These are phyloP conservation scores for Epinephelus cyanopodus DNA, from an alignment of 2,113 vertebrate genomes.

Conservation along the genomic window DNA sequence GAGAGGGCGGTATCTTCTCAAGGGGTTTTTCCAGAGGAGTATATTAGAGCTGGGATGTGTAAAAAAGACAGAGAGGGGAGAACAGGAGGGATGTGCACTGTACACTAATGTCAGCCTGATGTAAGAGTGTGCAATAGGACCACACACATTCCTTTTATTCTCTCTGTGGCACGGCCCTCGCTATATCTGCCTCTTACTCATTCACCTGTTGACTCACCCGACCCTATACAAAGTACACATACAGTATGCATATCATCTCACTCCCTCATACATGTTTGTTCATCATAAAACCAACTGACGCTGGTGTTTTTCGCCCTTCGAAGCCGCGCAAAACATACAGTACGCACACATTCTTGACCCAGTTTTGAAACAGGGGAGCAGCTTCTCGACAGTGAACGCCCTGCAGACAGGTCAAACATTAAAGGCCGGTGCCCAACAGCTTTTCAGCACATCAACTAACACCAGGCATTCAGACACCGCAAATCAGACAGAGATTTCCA, in stretches of 20 bases:
- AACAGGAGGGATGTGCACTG: slow-evolving; percentile 79
- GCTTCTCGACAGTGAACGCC: slow-evolving; percentile 46
- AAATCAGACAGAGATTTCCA: slow-evolving; percentile 76
- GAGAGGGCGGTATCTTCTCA: slow-evolving; percentile 80
- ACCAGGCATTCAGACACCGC: slow-evolving; percentile 77
- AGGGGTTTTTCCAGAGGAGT: slow-evolving; percentile 84
- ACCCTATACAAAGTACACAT: neutral
- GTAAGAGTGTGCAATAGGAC: slow-evolving; percentile 84
- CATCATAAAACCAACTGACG: neutral
- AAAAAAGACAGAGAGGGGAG: slow-evolving; percentile 75
- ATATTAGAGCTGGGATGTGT: slow-evolving; percentile 81
- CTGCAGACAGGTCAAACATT: slow-evolving; percentile 42
- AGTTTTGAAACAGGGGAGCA: slow-evolving; percentile 30
- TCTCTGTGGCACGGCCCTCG: slow-evolving; percentile 14
- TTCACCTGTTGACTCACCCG: slow-evolving; percentile 41
- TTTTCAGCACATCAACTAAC: slow-evolving; percentile 65
- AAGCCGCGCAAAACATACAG: slow-evolving; percentile 25
- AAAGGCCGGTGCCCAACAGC: slow-evolving; percentile 29
- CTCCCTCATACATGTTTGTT: neutral
- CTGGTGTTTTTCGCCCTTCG: neutral
- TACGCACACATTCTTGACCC: slow-evolving; percentile 50
- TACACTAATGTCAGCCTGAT: slow-evolving; percentile 82
- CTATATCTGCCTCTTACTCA: slow-evolving; percentile 31
- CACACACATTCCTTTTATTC: slow-evolving; percentile 71
- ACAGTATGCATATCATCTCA: neutral